Conservation (phyloP, 1,140 invertebrate species). For the Achatina immaculata region DNA sequence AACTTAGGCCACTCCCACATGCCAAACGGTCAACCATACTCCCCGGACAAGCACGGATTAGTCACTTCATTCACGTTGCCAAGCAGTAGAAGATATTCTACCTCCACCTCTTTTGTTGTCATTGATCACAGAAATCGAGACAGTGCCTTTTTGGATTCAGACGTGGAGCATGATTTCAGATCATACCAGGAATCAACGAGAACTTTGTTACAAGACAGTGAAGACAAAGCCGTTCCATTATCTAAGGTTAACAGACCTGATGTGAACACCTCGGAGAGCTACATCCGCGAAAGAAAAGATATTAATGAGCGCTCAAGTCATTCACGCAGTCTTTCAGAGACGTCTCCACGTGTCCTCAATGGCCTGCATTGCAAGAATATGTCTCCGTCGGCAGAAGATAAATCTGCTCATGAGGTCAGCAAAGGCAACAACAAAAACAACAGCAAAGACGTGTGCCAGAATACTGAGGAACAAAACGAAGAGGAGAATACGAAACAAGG, state of each 20-base stretch:
- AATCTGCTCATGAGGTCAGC: neutral
- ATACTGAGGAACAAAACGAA: neutral
- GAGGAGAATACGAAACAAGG: neutral
- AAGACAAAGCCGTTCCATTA: slow-evolving; percentile 45
- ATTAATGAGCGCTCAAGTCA: neutral
- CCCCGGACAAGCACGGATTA: slow-evolving; percentile 15
- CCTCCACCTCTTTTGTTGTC: slow-evolving; percentile 37
- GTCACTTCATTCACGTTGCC: neutral
- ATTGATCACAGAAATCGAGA: slow-evolving; percentile 40
- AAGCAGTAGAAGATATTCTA: neutral
- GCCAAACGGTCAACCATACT: slow-evolving; percentile 78
- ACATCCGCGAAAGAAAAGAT: neutral
- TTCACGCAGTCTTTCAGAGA: neutral
- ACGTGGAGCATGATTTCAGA: slow-evolving; percentile 44
- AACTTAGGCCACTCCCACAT: slow-evolving; percentile 87
- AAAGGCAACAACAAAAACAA: neutral
- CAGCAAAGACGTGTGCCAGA: neutral
- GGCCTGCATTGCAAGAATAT: neutral
- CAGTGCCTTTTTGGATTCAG: slow-evolving; percentile 45
- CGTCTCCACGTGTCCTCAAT: neutral
- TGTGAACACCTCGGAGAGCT: neutral
- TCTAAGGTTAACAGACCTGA: slow-evolving; percentile 21
- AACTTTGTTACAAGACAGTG: slow-evolving; percentile 46
- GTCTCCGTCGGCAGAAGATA: neutral
- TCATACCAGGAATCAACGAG: slow-evolving; percentile 34